phyloP scores from a whole-genome alignment of 53 echinoderm and acorn worm species.

The Patiria pectinifera region DNA sequence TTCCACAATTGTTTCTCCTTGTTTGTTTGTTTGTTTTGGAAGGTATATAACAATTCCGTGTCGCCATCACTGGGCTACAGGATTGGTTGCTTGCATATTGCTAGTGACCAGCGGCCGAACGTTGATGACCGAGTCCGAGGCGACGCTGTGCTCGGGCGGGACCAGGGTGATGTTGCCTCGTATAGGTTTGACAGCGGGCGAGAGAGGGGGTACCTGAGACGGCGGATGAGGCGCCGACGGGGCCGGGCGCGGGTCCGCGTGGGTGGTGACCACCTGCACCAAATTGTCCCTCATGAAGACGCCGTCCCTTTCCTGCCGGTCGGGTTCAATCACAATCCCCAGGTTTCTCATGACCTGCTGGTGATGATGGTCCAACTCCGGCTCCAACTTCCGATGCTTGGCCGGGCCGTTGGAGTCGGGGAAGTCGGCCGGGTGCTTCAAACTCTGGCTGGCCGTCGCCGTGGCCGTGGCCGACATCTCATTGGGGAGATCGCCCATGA shows the following conservation, averaged over 20 bases:
- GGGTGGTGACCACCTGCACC: neutral
- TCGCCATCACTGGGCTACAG: conserved; percentile 29
- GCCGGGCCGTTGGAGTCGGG: conserved; percentile 61
- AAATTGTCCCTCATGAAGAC: neutral
- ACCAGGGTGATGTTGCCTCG: conserved; percentile 50
- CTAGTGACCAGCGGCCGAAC: conserved; percentile 41
- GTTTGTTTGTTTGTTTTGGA: neutral
- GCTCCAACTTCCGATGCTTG: conserved; percentile 70
- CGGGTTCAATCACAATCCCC: conserved; percentile 38
- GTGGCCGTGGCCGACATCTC: conserved; percentile 71
- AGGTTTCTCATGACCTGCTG: conserved; percentile 68
- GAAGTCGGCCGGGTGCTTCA: conserved; percentile 40
- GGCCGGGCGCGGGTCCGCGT: neutral
- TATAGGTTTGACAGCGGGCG: conserved; percentile 40
- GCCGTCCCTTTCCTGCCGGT: neutral
- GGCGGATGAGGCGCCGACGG: neutral
- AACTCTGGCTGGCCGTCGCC: conserved; percentile 38
- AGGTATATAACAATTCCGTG: conserved; percentile 7
- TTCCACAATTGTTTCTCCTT: neutral
- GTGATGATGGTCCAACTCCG: conserved; percentile 32
- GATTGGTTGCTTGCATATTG: conserved; percentile 60
- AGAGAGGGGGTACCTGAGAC: conserved; percentile 7
- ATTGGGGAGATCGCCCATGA: conserved; percentile 82
- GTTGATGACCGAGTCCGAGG: conserved; percentile 32
- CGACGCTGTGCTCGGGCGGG: conserved; percentile 29